Conservation (phyloP, 2,888 invertebrate genomes). For the Plebejus anna region DNA sequence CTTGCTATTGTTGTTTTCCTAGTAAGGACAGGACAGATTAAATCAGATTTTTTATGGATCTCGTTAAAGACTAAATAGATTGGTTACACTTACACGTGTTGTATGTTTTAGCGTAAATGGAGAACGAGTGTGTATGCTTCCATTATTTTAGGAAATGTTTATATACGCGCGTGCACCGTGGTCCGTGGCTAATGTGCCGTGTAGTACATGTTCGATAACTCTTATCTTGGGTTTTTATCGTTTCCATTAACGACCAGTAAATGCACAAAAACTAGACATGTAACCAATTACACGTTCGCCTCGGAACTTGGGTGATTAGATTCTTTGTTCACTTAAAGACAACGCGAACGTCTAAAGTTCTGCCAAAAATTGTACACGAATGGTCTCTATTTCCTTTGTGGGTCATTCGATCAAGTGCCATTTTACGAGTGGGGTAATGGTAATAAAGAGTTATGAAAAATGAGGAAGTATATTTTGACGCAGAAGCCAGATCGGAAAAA, state of each 20-base stretch:
- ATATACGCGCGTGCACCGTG: neutral
- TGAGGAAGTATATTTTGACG: neutral
- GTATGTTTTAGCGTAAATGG: neutral
- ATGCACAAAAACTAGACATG: neutral
- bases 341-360: neutral
- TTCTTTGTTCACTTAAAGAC: neutral
- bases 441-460: no score
- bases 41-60: no score
- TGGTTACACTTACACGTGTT: slow-evolving; percentile 7
- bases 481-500: neutral
- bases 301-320: neutral
- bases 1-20: no score
- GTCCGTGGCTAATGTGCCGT: slow-evolving; percentile 15
- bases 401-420: neutral
- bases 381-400: neutral
- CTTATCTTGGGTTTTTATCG: slow-evolving; percentile 1
- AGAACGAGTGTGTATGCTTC: neutral
- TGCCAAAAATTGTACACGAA: neutral
- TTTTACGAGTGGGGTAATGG: no score
- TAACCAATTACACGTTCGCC: neutral
- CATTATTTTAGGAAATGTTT: slow-evolving; percentile 1
- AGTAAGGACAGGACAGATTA: no score
- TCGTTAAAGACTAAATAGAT: neutral
- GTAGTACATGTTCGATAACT: slow-evolving; percentile 12
- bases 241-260: neutral